These are phyloP conservation scores for Dryobota labecula DNA, from an alignment of 2,888 invertebrate genomes.

Conservation along the genomic window DNA sequence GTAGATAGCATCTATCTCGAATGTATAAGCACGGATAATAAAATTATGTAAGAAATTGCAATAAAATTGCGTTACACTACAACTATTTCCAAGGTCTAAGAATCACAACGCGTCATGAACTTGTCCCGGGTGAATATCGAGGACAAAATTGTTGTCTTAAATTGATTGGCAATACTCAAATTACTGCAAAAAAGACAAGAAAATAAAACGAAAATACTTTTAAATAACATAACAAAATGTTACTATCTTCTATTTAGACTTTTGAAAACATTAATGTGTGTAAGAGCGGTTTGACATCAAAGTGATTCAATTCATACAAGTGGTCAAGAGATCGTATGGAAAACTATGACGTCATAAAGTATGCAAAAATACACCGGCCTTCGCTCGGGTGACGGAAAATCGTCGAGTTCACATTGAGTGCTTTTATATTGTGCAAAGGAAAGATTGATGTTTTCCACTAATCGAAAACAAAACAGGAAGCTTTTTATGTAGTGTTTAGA, in stretches of 20 bases:
- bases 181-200: background rate
- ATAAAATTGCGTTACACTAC: slow-evolving; percentile 22
- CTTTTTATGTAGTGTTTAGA: slow-evolving; percentile 66
- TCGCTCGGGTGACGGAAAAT: slow-evolving; percentile 82
- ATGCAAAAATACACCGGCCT: slow-evolving; percentile 84
- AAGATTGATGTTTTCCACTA: slow-evolving; percentile 74
- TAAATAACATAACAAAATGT: slow-evolving; percentile 4
- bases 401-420: slow-evolving; percentile 75
- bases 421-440: slow-evolving; percentile 73
- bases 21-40: slow-evolving; percentile 28
- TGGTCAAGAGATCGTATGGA: slow-evolving; percentile 76
- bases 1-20: slow-evolving; percentile 27
- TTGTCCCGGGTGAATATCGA: slow-evolving; percentile 12
- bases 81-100: slow-evolving; percentile 23
- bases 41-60: slow-evolving; percentile 29
- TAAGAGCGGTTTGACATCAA: slow-evolving; percentile 58
- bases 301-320: slow-evolving; percentile 65
- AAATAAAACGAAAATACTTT: background rate
- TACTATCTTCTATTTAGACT: slow-evolving; percentile 22
- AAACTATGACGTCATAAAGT: slow-evolving; percentile 79
- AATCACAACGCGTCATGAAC: slow-evolving; percentile 22
- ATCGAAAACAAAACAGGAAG: slow-evolving; percentile 68
- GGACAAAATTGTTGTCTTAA: background rate
- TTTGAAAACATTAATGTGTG: slow-evolving; percentile 41
- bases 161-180: background rate